Conservation (phyloP, 2,113 vertebrate species). For the Oncorhynchus mykiss region DNA sequence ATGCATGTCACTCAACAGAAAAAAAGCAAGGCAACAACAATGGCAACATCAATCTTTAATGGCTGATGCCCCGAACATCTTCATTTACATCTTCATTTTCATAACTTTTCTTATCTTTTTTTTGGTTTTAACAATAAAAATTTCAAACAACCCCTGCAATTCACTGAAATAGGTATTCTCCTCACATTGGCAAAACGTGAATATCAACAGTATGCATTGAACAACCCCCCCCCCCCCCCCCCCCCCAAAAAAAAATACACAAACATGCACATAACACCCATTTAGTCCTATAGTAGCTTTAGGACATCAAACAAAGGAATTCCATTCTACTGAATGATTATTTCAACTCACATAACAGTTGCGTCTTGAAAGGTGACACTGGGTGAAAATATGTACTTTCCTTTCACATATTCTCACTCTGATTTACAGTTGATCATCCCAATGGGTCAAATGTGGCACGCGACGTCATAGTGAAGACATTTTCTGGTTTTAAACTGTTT, state of each 20-base stretch:
- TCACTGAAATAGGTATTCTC: constrained; percentile 69
- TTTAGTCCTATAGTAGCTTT: constrained; percentile 47
- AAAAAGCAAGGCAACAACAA: constrained; percentile 39
- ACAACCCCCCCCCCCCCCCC: not conserved
- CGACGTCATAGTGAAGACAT: no score
- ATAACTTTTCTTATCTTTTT: constrained; percentile 61
- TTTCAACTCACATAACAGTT: constrained; percentile 26
- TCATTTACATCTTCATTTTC: constrained; percentile 57
- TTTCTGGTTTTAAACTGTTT: no score
- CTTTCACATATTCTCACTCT: constrained; percentile 27
- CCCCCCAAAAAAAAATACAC: constrained; percentile 44
- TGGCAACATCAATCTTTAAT: constrained; percentile 67
- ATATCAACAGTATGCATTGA: constrained; percentile 66
- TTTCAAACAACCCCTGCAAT: constrained; percentile 61
- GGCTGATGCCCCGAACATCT: constrained; percentile 65
- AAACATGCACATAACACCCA: constrained; percentile 68
- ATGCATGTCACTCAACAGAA: constrained; percentile 10
- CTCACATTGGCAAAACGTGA: constrained; percentile 68
- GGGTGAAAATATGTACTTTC: constrained; percentile 17
- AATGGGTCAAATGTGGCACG: no score
- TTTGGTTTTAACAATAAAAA: constrained; percentile 43
- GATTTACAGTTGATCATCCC: not conserved
- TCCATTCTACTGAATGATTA: constrained; percentile 29
- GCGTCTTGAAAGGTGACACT: constrained; percentile 47
- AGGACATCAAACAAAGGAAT: constrained; percentile 23